Evolutionary conservation across 2,797 vertebrate species (phyloP), one percentile per base, ranked within the genome.

Genomic region (Pangasius larnaudii): DNA sequence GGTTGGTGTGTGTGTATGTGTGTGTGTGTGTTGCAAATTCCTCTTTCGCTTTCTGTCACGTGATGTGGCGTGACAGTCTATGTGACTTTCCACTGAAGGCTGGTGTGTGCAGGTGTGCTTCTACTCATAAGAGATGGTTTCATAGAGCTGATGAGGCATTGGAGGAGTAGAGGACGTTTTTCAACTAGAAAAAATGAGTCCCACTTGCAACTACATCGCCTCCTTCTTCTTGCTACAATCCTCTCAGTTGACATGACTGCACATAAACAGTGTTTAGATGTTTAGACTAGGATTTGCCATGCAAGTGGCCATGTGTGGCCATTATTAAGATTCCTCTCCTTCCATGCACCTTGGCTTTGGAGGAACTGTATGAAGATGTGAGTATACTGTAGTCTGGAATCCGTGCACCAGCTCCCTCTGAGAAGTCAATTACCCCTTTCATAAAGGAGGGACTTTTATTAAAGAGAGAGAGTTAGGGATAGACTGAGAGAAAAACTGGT

Each of bases 311-410:
- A 27, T 67, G 27, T 30, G 78, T 83, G 58, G 75, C 90, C 87
- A 93, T 95, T 93, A 94, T 94, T 95, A 94, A 93, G 94, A 93
- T 94, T 93, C 91, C 91, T 88, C 92, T 84, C 91, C 89, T 46
- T 46, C 42, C 85, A 90, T 93, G 78, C 90, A 88, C 53, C 36
- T 92, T 92, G 92, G 93, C 93, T 93, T 93, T 94, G 93, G 92
- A 90, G 93, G 95, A 95, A 89, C 90, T 89, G 93, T 94, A 94
- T 91, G 77, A 92, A 95, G 92, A 95, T 93, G 90, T 94, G 91
- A 91, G 89, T 91, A 65, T 93, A n/a, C n/a, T n/a, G n/a, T n/a
- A 95, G 94, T 91, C 91, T 91, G 91, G 91, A 94, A 93, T 93
- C 85, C 56, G 71, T 88, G 87, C 84, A 86, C 83, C 7, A 56